Base-by-base conservation (phyloP, 2,888 invertebrate genomes). In the Andricus quercusramuli region DNA sequence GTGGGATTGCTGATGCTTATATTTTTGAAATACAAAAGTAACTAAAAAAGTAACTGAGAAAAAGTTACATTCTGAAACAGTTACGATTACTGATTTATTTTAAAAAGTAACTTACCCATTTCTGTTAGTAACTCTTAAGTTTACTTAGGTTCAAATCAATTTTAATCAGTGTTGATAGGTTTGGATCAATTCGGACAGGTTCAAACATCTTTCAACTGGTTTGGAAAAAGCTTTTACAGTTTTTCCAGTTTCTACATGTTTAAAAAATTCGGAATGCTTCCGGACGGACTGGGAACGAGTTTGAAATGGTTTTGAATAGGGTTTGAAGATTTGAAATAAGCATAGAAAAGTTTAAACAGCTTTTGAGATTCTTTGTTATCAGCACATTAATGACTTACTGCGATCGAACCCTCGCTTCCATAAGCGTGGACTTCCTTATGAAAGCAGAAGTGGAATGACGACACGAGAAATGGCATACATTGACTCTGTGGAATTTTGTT, bases 381-480 rank as follows among this genome's bases (percentile, higher is more conserved):
- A 64, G 25, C 22, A 51, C 11, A 8, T 20, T 41, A 37, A 37
- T 67, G 51, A 74, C 56, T 74, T 74, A 74, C 74, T 56, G 56
- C 74, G 32, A 64, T 25, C 11, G 13, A 17, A 29, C 25, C 17
- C 13, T 64, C 25, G n/a, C n/a, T 51, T 51, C 17, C n/a, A 47
- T 51, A 56, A 74, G 70, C 68, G 29, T 56, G 32, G 29, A 29
- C 56, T 56, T 74, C 56, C 32, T 32, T 37, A 51, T 51, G 74
- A 74, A 74, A 74, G 74, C 29, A 32, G 74, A 74, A 79, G 82
- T 82, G 85, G 88, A 85, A 86, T 86, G 86, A 87, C 87, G 85
- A 87, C 83, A 86, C 88, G 90, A 91, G 89, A 90, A 91, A 90
- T 89, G 89, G 90, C 88, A 13, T 20, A 74, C 37, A 37, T n/a